These are phyloP conservation scores for Xestia sexstrigata DNA, from an alignment of 2,888 invertebrate genomes.

Conservation along the genomic window DNA sequence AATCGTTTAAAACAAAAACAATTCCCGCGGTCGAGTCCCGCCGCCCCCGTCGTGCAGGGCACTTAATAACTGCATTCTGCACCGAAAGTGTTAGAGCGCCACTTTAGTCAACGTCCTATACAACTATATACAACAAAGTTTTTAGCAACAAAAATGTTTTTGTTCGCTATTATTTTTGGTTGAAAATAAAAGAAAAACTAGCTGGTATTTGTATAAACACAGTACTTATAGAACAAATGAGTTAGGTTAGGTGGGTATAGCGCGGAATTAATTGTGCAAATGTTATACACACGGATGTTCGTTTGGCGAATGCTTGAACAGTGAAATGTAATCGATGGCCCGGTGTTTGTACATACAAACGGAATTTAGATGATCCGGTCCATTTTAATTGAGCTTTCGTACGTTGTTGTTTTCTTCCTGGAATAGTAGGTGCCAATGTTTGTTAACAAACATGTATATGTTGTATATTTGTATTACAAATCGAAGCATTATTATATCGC, in stretches of 20 bases:
- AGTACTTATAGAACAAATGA: background rate
- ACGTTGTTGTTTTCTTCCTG: conserved; percentile 22
- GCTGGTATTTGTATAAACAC: conserved; percentile 6
- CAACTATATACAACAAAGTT: conserved; percentile 29
- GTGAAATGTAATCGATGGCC: conserved; percentile 39
- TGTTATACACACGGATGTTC: conserved; percentile 33
- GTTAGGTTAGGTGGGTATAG: background rate
- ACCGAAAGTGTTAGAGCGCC: conserved; percentile 48
- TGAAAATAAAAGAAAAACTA: conserved; percentile 7
- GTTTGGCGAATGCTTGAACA: conserved; percentile 36
- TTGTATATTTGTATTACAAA: background rate
- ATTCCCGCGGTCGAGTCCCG: conserved; percentile 43
- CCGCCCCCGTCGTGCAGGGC: conserved; percentile 13
- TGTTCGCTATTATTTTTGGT: conserved; percentile 4
- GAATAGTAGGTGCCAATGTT: conserved; percentile 1
- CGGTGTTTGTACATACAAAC: conserved; percentile 45
- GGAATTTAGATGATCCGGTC: conserved; percentile 47
- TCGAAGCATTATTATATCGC: background rate
- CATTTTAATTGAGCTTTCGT: conserved; percentile 38
- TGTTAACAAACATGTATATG: background rate
- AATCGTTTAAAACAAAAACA: conserved; percentile 62
- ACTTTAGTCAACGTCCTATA: conserved; percentile 50
- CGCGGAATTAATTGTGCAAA: conserved; percentile 28
- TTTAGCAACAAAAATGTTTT: conserved; percentile 30
- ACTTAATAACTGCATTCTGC: conserved; percentile 58